A percentile compares a stretch with the other conserved stretches of the same genome.
phyloP scores from a whole-genome alignment of 2,888 invertebrate genomes.

The Andrena camellia region DNA sequence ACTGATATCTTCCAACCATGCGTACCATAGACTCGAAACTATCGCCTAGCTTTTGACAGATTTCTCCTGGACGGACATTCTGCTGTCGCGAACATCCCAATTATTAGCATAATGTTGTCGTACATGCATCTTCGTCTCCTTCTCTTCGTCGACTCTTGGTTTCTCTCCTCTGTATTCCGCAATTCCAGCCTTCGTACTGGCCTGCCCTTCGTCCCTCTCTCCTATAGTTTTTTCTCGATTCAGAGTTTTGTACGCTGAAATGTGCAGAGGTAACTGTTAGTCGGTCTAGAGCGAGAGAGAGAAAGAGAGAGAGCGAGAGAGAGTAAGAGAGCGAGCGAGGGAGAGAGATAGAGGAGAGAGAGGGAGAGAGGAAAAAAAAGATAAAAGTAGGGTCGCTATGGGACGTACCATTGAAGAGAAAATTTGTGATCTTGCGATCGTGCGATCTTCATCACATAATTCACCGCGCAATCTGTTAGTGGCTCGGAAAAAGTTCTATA shows the following conservation, averaged over 20 bases:
- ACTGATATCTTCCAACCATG: slow-evolving; percentile 51
- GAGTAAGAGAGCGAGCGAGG: background rate
- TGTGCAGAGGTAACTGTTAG: slow-evolving; percentile 59
- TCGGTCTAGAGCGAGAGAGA: slow-evolving; percentile 40
- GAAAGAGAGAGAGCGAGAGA: slow-evolving; percentile 40
- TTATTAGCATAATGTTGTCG: slow-evolving; percentile 22
- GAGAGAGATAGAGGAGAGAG: slow-evolving; percentile 24
- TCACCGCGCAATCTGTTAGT: slow-evolving; percentile 65
- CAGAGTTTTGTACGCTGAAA: slow-evolving; percentile 23
- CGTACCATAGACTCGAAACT: slow-evolving; percentile 40
- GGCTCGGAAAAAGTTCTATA: slow-evolving; percentile 65
- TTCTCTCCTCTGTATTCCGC: slow-evolving; percentile 61
- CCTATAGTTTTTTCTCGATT: slow-evolving; percentile 55
- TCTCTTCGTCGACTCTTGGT: slow-evolving; percentile 68
- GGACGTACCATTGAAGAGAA: slow-evolving; percentile 67
- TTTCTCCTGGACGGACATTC: slow-evolving; percentile 43
- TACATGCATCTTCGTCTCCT: slow-evolving; percentile 29
- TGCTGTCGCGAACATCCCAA: slow-evolving; percentile 34
- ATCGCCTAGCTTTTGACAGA: slow-evolving; percentile 26
- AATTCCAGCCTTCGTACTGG: background rate
- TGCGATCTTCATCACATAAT: slow-evolving; percentile 58
- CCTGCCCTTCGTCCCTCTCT: slow-evolving; percentile 60
- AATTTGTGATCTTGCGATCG: slow-evolving; percentile 70
- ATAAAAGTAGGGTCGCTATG: slow-evolving; percentile 64
- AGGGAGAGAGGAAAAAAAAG: slow-evolving; percentile 37